phyloP scores from a whole-genome alignment of 2,113 vertebrate genomes.

The Vidua macroura region DNA sequence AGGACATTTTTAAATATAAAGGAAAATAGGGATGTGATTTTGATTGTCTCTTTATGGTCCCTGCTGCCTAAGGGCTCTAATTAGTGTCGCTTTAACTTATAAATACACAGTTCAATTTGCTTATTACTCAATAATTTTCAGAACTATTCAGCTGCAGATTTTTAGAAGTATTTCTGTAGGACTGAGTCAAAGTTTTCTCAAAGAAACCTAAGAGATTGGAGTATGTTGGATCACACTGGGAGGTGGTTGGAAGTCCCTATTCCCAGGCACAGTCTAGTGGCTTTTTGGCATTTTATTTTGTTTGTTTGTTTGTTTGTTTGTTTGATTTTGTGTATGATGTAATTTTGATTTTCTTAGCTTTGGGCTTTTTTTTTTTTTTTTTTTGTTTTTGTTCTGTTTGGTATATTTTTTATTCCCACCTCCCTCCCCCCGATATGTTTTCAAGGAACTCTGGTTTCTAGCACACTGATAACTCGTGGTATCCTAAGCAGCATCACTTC shows the following conservation, averaged over 20 bases:
- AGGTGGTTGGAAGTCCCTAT: neutral
- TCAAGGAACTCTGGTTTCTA: neutral
- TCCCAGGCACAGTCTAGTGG: neutral
- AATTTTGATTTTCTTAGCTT: neutral
- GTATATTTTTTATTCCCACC: neutral
- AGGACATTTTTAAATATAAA: neutral
- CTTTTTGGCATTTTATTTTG: neutral
- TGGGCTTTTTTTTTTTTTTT: neutral
- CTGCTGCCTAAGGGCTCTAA: conserved; percentile 6
- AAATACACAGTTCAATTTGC: neutral
- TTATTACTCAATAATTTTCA: neutral
- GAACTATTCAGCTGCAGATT: neutral
- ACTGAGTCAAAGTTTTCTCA: neutral
- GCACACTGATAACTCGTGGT: fast-evolving
- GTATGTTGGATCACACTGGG: neutral
- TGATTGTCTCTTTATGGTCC: neutral
- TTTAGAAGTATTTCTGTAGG: neutral
- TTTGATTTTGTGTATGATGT: neutral
- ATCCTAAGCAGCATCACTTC: neutral
- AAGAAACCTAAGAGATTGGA: neutral
- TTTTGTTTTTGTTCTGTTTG: neutral
- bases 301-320: neutral
- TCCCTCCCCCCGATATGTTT: neutral
- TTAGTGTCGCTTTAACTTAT: neutral
- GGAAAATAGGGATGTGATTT: neutral